Percentiles rank a stretch among this genome's conserved stretches.
Evolutionary conservation across 35 echinoderm and acorn worm genomes (phyloP).

Genomic region (Apostichopus parvimensis): DNA sequence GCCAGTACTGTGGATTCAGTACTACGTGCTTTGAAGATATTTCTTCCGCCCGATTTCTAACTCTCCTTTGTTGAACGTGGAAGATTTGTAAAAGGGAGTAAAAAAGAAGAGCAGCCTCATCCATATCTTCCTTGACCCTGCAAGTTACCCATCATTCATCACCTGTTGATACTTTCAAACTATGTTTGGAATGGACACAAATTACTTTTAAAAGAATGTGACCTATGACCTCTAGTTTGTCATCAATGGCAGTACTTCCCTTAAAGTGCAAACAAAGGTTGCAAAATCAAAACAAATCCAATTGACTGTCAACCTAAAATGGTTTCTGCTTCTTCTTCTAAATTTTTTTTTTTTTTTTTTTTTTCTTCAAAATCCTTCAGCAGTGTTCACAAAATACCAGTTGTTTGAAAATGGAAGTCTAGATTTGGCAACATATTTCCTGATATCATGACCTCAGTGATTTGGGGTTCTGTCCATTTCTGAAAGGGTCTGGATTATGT

Average conservation of each 20-base stretch:
- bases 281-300: background rate
- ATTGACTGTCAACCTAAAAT: background rate
- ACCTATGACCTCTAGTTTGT: conserved; percentile 26
- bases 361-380: background rate
- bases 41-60: too few species aligned
- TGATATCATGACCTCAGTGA: background rate
- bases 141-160: background rate
- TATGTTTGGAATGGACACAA: conserved; percentile 30
- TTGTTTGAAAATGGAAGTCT: background rate
- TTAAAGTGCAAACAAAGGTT: conserved; percentile 10
- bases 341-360: background rate
- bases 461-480: background rate
- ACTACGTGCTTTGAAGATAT: too few species aligned
- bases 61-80: too few species aligned
- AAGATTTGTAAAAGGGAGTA: too few species aligned
- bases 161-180: background rate
- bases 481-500: background rate
- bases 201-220: conserved; percentile 1
- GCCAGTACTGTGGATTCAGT: too few species aligned
- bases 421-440: background rate
- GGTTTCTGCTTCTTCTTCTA: background rate
- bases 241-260: background rate
- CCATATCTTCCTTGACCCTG: background rate
- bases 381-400: too few species aligned
- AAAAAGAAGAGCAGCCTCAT: too few species aligned